These are phyloP conservation scores for Scomber colias DNA, from an alignment of 2,113 vertebrate species.

Conservation along the genomic window DNA sequence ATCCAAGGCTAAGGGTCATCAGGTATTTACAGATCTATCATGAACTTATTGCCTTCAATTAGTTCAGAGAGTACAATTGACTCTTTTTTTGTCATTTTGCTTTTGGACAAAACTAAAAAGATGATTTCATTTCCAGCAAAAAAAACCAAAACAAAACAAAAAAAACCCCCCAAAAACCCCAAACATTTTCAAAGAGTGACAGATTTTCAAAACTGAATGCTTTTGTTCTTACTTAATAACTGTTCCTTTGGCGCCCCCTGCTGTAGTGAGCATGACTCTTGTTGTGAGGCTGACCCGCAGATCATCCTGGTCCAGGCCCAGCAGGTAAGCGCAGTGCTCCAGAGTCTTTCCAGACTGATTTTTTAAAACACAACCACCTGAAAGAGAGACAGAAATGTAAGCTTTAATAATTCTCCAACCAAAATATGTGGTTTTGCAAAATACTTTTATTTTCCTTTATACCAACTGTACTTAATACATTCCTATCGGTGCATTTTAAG, in stretches of 20 bases:
- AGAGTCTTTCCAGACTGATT: constrained; percentile 89
- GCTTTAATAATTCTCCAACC: background rate
- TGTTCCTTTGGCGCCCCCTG: constrained; percentile 98
- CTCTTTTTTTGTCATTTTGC: background rate
- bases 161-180: background rate
- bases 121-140: background rate
- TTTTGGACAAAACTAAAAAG: background rate
- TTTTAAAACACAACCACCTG: constrained; percentile 93
- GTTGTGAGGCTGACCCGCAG: constrained; percentile 94
- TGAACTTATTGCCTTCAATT: background rate
- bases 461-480: too few species aligned
- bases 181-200: background rate
- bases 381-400: constrained; percentile 31
- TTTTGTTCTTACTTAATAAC: constrained; percentile 94
- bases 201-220: background rate
- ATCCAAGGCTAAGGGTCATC: constrained; percentile 27
- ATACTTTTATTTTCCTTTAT: background rate
- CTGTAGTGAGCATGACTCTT: constrained; percentile 97
- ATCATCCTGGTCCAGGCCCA: constrained; percentile 95
- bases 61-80: constrained; percentile 12
- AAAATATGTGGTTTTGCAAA: background rate
- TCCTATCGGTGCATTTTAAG: too few species aligned
- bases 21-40: constrained; percentile 27
- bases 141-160: too few species aligned
- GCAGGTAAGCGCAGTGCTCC: constrained; percentile 90